Conservation (phyloP, 2,888 invertebrate genomes). For the Caenorhabditis sp. region DNA sequence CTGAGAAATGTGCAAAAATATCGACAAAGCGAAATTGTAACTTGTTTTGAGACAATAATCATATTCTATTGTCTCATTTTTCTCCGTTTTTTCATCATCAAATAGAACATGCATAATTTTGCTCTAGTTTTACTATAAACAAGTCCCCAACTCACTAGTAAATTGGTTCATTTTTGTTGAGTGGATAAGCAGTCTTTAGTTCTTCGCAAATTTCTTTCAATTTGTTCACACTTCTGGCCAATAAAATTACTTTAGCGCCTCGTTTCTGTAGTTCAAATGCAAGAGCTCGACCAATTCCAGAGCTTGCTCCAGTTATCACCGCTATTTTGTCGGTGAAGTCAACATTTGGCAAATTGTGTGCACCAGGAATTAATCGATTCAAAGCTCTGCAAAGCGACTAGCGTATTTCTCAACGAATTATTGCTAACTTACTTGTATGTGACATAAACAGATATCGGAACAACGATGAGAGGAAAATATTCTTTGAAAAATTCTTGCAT, state of each 20-base stretch:
- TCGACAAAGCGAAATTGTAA: too few relatives aligned
- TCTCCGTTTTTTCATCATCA: too few relatives aligned
- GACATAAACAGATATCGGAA: slow-evolving; percentile 29
- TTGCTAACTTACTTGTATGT: slow-evolving; percentile 23
- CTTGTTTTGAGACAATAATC: too few relatives aligned
- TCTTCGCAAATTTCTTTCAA: slow-evolving; percentile 62
- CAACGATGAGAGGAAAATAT: slow-evolving; percentile 21
- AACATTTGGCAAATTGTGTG: slow-evolving; percentile 54
- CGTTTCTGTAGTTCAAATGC: slow-evolving; percentile 60
- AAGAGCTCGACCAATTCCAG: slow-evolving; percentile 58
- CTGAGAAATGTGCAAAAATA: too few relatives aligned
- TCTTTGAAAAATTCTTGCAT: slow-evolving; percentile 24
- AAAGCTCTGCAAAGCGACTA: slow-evolving; percentile 27
- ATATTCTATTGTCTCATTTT: too few relatives aligned
- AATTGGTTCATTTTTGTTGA: slow-evolving; percentile 57
- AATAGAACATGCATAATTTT: too few relatives aligned
- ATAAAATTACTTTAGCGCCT: slow-evolving; percentile 64
- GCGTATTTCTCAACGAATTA: not conserved
- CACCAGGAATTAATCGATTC: slow-evolving; percentile 55
- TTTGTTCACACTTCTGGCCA: slow-evolving; percentile 64
- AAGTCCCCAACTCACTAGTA: slow-evolving; percentile 44
- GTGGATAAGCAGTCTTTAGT: slow-evolving; percentile 46
- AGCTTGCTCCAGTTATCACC: slow-evolving; percentile 65
- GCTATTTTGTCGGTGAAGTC: slow-evolving; percentile 61
- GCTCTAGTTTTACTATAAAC: too few relatives aligned